Conservation (phyloP, 1,140 invertebrate species). For the Stenopsyche tienmushanensis region DNA sequence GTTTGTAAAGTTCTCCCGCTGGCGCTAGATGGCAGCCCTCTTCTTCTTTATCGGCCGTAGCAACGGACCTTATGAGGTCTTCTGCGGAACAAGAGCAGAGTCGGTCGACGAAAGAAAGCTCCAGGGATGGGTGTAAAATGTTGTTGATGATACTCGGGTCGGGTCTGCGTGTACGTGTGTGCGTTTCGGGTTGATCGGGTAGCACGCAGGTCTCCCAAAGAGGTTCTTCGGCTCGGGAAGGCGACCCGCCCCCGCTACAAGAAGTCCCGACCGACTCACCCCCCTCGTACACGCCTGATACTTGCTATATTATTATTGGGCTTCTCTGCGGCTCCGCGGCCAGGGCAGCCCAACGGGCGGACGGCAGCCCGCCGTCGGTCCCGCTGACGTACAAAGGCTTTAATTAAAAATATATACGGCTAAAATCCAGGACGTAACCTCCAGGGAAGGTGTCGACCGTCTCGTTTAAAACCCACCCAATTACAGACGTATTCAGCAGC, state of each 20-base stretch:
- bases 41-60: too few relatives aligned
- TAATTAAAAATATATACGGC: too few relatives aligned
- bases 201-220: constrained; percentile 17
- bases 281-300: constrained; percentile 8
- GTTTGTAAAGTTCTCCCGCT: too few relatives aligned
- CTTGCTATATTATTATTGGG: constrained; percentile 37
- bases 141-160: constrained; percentile 23
- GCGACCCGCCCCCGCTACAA: constrained; percentile 5
- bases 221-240: constrained; percentile 8
- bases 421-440: too few relatives aligned
- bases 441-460: too few relatives aligned
- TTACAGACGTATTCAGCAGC: too few relatives aligned
- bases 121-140: constrained; percentile 13
- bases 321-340: constrained; percentile 31
- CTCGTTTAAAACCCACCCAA: too few relatives aligned
- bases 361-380: neutral
- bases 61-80: too few relatives aligned
- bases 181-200: constrained; percentile 19
- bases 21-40: too few relatives aligned
- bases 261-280: constrained; percentile 6
- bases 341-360: constrained; percentile 4
- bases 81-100: too few relatives aligned
- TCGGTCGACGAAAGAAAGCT: constrained; percentile 21
- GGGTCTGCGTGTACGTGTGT: neutral
- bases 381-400: too few relatives aligned